Evolutionary conservation across 1,140 invertebrate genomes (phyloP).

Genomic region (Caenorhabditis tropicalis): DNA sequence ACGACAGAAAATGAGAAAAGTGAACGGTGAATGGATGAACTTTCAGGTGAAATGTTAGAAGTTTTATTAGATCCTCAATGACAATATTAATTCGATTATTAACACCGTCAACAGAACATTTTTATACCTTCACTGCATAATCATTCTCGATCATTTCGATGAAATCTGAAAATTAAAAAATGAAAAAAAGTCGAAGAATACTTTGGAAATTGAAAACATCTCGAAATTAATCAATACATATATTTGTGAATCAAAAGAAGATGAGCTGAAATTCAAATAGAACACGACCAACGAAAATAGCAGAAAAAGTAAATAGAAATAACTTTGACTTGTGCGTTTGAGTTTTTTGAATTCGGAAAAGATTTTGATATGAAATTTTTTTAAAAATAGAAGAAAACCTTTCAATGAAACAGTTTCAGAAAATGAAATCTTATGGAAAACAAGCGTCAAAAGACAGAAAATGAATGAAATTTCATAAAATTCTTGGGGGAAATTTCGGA

Average conservation of each 20-base stretch:
- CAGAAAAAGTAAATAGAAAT: not conserved
- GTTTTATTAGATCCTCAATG: no score
- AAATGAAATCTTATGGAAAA: not conserved
- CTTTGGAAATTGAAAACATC: not conserved
- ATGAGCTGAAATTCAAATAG: conserved; percentile 36
- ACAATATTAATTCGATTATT: no score
- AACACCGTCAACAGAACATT: no score
- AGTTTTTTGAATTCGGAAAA: not conserved
- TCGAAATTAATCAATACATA: not conserved
- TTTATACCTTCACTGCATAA: conserved; percentile 18
- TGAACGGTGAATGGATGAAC: no score
- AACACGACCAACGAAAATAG: conserved; percentile 35
- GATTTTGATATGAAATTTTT: no score
- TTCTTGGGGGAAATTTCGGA: not conserved
- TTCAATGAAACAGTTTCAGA: not conserved
- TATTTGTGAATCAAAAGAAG: not conserved
- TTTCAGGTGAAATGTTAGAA: no score
- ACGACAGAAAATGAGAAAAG: not conserved
- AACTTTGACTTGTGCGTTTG: not conserved
- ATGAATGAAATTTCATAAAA: not conserved
- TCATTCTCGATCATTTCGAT: conserved; percentile 10
- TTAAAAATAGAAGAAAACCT: not conserved
- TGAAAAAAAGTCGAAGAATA: not conserved
- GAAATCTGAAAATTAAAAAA: not conserved
- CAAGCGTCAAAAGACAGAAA: not conserved